These are phyloP conservation scores for Nipponacmea schrenckii DNA, from an alignment of 2,888 invertebrate genomes.

Conservation along the genomic window DNA sequence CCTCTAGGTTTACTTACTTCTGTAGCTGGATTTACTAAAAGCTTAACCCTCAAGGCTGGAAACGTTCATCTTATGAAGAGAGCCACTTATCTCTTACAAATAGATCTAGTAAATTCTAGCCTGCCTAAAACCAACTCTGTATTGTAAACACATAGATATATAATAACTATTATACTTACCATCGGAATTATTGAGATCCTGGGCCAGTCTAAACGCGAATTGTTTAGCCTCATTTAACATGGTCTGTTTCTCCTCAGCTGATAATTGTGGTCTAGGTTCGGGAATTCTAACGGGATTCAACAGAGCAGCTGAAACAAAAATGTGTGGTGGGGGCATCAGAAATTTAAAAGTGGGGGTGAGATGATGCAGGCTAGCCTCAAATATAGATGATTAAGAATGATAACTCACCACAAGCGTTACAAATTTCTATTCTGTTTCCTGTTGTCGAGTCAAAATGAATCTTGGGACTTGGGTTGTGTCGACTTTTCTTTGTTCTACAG, in stretches of 20 bases:
- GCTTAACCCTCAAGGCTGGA: too few relatives aligned
- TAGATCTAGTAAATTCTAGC: too few relatives aligned
- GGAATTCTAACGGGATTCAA: constrained; percentile 37
- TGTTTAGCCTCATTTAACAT: constrained; percentile 44
- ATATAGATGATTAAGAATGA: not conserved
- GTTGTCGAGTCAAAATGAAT: constrained; percentile 39
- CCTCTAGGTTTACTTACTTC: too few relatives aligned
- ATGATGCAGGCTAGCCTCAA: not conserved
- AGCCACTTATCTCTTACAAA: too few relatives aligned
- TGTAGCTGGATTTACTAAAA: too few relatives aligned
- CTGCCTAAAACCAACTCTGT: not conserved
- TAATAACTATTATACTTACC: constrained; percentile 41
- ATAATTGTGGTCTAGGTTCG: constrained; percentile 25
- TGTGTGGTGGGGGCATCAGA: not conserved
- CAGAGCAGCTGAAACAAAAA: constrained; percentile 29
- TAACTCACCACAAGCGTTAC: constrained; percentile 55
- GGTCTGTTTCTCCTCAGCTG: constrained; percentile 45
- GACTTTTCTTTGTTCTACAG: constrained; percentile 34
- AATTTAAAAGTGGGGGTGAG: too few relatives aligned
- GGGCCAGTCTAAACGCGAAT: constrained; percentile 42
- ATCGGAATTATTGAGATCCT: constrained; percentile 42
- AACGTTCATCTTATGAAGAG: too few relatives aligned
- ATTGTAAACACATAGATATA: too few relatives aligned
- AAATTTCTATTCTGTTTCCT: constrained; percentile 41
- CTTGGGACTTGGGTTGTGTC: constrained; percentile 46